Evolutionary conservation across 2,797 vertebrate genomes (phyloP).

Genomic region (Gymnoscopelus microlampas): DNA sequence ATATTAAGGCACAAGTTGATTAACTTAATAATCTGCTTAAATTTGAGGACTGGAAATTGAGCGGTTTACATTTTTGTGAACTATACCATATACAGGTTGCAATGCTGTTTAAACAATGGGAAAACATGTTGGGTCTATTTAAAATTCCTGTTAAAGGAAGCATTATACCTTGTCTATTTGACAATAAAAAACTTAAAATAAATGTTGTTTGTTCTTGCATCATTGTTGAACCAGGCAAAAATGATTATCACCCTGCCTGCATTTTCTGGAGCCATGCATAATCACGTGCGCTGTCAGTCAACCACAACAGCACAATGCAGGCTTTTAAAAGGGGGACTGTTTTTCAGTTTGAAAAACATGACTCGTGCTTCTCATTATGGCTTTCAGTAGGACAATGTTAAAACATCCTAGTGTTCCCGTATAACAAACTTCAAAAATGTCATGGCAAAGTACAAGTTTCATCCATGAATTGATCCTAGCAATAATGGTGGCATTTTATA

Average conservation of each 20-base stretch:
- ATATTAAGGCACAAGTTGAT: conserved; percentile 15
- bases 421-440: no score
- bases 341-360: not conserved
- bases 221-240: no score
- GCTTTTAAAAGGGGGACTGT: conserved; percentile 18
- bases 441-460: no score
- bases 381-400: not conserved
- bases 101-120: conserved; percentile 46
- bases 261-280: conserved; percentile 21
- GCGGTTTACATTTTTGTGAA: not conserved
- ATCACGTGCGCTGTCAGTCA: not conserved
- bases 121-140: conserved; percentile 40
- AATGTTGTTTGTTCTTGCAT: not conserved
- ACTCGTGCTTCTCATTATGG: not conserved
- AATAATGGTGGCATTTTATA: not conserved
- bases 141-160: conserved; percentile 58
- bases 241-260: not conserved
- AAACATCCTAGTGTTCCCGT: not conserved
- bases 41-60: not conserved
- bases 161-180: conserved; percentile 65
- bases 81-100: conserved; percentile 14
- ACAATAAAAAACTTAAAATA: conserved; percentile 73
- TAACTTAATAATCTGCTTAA: not conserved
- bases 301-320: conserved; percentile 27
- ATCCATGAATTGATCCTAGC: not conserved